phyloP scores from a whole-genome alignment of 2,797 vertebrate species.

The Malacoraja senta region DNA sequence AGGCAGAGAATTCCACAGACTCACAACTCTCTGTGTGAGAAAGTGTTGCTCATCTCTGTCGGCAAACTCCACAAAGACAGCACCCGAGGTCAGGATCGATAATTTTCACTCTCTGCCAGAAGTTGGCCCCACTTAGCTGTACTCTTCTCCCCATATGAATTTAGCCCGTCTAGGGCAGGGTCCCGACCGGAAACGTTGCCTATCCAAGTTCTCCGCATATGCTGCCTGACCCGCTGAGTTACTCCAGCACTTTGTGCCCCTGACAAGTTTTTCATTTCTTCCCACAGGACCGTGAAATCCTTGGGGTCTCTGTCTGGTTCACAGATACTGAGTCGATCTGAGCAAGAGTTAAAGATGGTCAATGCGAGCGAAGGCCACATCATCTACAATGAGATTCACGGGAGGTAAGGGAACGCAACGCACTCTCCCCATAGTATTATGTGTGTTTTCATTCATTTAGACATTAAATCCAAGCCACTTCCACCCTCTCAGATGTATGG shows the following conservation, averaged over 20 bases:
- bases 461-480: neutral
- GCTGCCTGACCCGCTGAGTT: no score
- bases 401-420: neutral
- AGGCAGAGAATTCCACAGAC: no score
- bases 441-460: neutral
- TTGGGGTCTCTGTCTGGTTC: neutral
- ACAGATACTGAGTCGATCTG: conserved; percentile 9
- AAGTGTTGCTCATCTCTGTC: no score
- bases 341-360: neutral
- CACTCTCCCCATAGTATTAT: neutral
- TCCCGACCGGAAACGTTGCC: no score
- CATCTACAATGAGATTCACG: neutral
- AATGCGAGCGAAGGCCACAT: neutral
- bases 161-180: no score
- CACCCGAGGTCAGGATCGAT: no score
- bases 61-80: no score
- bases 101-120: no score
- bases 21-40: no score
- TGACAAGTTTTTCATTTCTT: neutral
- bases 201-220: no score
- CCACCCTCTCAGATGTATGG: neutral
- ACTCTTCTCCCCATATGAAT: neutral
- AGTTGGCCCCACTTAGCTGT: neutral
- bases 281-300: neutral
- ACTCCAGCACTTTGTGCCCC: no score